A percentile compares a stretch with the other conserved stretches of the same genome.
Conservation (phyloP, 2,888 invertebrate species). For the Cryptus viduatorius region DNA sequence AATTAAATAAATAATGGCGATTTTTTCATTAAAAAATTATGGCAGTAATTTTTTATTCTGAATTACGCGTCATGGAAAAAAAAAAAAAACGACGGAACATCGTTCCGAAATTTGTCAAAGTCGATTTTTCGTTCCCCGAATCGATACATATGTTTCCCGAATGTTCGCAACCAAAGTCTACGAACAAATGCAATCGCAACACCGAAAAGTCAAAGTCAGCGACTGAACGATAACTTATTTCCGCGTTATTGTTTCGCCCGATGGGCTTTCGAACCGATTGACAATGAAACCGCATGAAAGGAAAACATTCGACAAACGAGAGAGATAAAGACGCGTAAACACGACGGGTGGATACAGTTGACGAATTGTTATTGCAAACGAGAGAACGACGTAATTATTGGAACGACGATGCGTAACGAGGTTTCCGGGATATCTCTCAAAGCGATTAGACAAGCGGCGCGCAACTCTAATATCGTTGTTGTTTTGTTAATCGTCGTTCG, state of each 20-base stretch:
- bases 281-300: neutral
- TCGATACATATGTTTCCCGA: no score
- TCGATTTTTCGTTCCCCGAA: no score
- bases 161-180: neutral
- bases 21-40: no score
- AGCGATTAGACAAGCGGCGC: constrained; percentile 9
- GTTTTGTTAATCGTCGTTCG: constrained; percentile 13
- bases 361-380: constrained; percentile 40
- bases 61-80: no score
- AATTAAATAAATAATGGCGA: no score
- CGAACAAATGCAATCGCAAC: neutral
- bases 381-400: neutral
- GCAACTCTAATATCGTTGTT: neutral
- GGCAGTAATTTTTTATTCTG: no score
- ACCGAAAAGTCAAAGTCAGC: neutral
- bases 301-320: neutral
- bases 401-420: neutral
- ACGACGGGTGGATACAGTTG: neutral
- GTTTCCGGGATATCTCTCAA: neutral
- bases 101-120: no score
- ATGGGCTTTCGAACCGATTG: neutral
- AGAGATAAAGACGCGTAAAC: neutral
- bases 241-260: neutral
- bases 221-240: neutral
- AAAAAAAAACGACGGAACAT: no score